phyloP scores from a whole-genome alignment of 2,888 invertebrate genomes.

The Poecilobothrus nobilitatus region DNA sequence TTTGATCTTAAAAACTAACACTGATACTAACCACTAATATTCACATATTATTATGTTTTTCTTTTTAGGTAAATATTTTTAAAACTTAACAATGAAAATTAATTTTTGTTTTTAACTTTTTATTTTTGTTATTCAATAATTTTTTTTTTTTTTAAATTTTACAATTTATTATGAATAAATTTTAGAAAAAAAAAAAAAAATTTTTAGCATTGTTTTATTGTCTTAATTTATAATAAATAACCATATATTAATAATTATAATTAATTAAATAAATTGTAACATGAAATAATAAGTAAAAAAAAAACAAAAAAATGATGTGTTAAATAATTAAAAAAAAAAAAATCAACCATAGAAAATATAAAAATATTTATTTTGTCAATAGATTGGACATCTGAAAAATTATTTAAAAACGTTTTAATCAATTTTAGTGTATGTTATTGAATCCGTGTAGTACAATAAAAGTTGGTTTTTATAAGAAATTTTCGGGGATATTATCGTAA shows the following conservation, averaged over 20 bases:
- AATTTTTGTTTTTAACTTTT: neutral
- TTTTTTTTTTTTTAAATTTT: neutral
- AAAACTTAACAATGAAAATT: conserved; percentile 1
- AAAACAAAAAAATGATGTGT: neutral
- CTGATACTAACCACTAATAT: neutral
- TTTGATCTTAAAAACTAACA: neutral
- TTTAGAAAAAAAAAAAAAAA: neutral
- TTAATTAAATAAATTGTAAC: neutral
- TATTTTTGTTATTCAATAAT: neutral
- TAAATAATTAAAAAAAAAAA: no score
- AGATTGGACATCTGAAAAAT: no score
- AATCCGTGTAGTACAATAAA: no score
- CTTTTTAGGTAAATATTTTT: neutral
- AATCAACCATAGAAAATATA: no score
- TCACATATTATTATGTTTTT: neutral
- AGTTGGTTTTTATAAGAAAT: no score
- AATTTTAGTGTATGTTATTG: no score
- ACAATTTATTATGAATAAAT: neutral
- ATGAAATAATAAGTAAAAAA: neutral
- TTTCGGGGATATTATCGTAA: no score
- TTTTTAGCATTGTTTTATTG: neutral
- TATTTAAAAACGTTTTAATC: no score
- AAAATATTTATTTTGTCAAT: no score
- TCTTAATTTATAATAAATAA: neutral
- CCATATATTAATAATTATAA: no score